Evolutionary conservation across 2,113 vertebrate genomes (phyloP), one percentile per base, ranked within the genome.

Genomic region (Pelusios castaneus): DNA sequence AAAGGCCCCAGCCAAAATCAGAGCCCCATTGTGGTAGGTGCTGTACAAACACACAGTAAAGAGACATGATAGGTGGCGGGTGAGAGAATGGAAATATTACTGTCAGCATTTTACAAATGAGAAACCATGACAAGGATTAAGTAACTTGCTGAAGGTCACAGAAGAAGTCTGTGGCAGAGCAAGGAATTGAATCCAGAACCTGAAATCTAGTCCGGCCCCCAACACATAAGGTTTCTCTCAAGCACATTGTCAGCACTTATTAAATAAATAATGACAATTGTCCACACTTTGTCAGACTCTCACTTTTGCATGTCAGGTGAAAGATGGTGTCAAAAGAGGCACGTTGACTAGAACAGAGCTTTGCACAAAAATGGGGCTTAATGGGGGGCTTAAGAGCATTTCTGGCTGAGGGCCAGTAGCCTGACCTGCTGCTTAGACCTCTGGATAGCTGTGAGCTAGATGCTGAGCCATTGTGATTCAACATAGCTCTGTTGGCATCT

Each of bases 401-500:
- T 92, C 56, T 29, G 56, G 10, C 8, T 58, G 56, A 58, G 25
- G 27, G 25, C 10, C 58, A 85, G 45, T 16, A 49, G 13, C 17
- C 93, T 80, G 27, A 63, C 1, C 25, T 87, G 11, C 10, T 87
- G 83, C 82, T 17, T 56, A 10, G 29, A 55, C 11, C 56, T 2
- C 2, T 76, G 76, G 81, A 24, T 38, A 82, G 70, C 34, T 52
- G 3, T 38, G 43, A 25, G 6, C 31, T 0, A 0, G 77, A 45
- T 56, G 78, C 54, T 7, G 75, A 43, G n/a, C 24, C 27, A 38
- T 8, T 84, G 4, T 60, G 81, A 41, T 11, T 52, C 4, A 34
- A 3, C 10, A 89, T 84, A n/a, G 34, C 3, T 91, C 87, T 55
- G 70, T 31, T 31, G 3, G 10, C 82, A 0, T 77, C 22, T 84